phyloP scores from a whole-genome alignment of 1,140 invertebrate species.

The Goniozus legneri region DNA sequence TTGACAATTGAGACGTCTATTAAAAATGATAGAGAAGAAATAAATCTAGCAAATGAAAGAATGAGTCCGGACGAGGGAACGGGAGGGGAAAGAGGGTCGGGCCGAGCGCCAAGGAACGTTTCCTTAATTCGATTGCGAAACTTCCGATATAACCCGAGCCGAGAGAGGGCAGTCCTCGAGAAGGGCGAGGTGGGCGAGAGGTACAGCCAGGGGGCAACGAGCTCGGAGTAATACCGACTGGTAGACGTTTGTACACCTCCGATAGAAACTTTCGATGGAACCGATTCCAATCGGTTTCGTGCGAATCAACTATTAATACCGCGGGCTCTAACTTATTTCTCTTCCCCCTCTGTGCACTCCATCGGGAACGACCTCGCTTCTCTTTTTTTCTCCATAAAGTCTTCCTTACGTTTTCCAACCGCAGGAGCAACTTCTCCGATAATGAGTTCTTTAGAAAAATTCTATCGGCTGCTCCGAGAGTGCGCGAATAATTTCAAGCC shows the following conservation, averaged over 20 bases:
- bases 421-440: constrained; percentile 22
- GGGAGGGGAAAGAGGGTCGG: background rate
- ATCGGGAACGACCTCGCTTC: background rate
- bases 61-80: background rate
- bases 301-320: constrained; percentile 29
- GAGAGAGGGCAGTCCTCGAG: no score
- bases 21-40: constrained; percentile 6
- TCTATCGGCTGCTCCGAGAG: constrained; percentile 30
- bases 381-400: background rate
- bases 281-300: constrained; percentile 18
- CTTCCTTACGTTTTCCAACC: background rate
- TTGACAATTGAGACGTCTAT: constrained; percentile 1
- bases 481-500: constrained; percentile 30
- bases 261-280: constrained; percentile 20
- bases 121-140: constrained; percentile 21
- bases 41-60: background rate
- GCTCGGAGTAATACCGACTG: background rate
- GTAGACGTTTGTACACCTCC: background rate
- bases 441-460: constrained; percentile 36
- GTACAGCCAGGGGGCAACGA: no score
- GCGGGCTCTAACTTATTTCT: background rate
- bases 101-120: constrained; percentile 1
- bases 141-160: constrained; percentile 3
- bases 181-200: no score
- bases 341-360: background rate